Evolutionary conservation across 2,888 invertebrate genomes (phyloP).

Genomic region (Nudaria mundana): DNA sequence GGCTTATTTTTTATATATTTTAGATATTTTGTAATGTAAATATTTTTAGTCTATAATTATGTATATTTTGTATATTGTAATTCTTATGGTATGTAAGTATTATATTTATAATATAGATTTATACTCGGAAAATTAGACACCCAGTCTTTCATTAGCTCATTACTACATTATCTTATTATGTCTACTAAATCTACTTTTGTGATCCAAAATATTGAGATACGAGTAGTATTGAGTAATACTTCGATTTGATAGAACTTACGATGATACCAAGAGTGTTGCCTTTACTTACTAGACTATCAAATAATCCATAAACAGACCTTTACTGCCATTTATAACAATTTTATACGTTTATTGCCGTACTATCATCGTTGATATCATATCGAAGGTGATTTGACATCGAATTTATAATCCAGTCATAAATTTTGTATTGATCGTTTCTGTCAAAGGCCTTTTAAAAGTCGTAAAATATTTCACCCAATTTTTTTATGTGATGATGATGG

Average conservation of each 20-base stretch:
- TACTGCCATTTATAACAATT: conserved; percentile 9
- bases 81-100: no score
- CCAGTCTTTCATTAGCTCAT: no score
- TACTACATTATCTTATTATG: no score
- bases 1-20: no score
- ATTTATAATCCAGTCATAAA: conserved; percentile 22
- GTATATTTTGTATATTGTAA: no score
- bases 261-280: conserved; percentile 3
- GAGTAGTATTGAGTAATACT: conserved; percentile 4
- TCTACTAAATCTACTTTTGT: no score
- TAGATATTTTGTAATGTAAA: no score
- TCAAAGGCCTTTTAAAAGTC: conserved; percentile 30
- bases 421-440: conserved; percentile 19
- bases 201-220: no score
- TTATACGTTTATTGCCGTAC: conserved; percentile 8
- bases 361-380: conserved; percentile 1
- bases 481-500: conserved; percentile 29
- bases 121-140: no score
- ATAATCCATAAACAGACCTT: conserved; percentile 3
- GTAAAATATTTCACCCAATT: conserved; percentile 35
- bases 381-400: conserved; percentile 18
- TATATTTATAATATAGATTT: no score
- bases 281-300: conserved; percentile 10
- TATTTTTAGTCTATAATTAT: no score
- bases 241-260: conserved; percentile 1